phyloP scores from a whole-genome alignment of 2,888 invertebrate genomes.

The Mesorhabditis sp. region DNA sequence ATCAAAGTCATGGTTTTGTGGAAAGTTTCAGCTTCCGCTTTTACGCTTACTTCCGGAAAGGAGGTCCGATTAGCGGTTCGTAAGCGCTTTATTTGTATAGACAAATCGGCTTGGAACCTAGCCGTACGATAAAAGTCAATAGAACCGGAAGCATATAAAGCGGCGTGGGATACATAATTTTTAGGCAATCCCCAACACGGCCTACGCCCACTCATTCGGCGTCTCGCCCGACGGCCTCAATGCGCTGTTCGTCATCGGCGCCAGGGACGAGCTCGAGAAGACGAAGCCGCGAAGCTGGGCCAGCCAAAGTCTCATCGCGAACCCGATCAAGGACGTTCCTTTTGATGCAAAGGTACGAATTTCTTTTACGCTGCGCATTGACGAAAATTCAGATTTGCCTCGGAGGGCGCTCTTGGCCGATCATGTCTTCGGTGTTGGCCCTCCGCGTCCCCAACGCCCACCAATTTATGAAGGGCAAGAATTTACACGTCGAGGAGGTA shows the following conservation, averaged over 20 bases:
- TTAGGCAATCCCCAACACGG: background rate
- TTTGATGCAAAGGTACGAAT: background rate
- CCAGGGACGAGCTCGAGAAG: background rate
- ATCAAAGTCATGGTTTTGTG: too few relatives aligned
- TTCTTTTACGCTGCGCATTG: background rate
- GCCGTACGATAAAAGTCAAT: too few relatives aligned
- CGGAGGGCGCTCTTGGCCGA: background rate
- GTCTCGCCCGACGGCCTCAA: background rate
- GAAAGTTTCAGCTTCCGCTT: too few relatives aligned
- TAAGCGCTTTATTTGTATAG: too few relatives aligned
- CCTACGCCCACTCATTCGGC: background rate
- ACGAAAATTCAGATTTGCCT: background rate
- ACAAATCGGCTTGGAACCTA: too few relatives aligned
- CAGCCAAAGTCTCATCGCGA: background rate
- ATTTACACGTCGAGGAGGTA: background rate
- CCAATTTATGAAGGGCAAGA: background rate
- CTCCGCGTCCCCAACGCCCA: background rate
- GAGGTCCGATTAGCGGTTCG: too few relatives aligned
- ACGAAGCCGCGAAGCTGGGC: background rate
- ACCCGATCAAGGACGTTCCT: background rate
- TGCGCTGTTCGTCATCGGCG: background rate
- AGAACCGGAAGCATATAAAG: too few relatives aligned
- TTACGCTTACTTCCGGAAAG: too few relatives aligned
- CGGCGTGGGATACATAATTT: too few relatives aligned
- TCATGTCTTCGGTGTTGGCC: constrained; percentile 2